Evolutionary conservation across 2,797 vertebrate species (phyloP), one percentile per base, ranked within the genome.

Genomic region (Apogon talboti): DNA sequence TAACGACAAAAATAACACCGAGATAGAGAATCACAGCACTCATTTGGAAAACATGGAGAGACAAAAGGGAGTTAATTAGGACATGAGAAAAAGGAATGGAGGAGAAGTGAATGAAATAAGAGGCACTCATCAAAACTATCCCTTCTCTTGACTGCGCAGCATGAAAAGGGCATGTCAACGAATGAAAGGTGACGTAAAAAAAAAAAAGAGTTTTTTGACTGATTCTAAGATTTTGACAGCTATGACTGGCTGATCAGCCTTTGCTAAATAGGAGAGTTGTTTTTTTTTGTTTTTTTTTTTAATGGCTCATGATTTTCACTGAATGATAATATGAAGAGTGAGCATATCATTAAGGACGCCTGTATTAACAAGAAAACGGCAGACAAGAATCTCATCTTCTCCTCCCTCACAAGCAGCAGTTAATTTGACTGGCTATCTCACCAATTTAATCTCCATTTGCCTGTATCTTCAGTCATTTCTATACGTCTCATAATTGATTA

Each of bases 31-130:
- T 85, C 85, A 73, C 78, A 72, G 71, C 68, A 24, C 69, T 86
- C 79, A 81, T 87, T 90, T 84, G 69, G 79, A 90, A 89, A 89
- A 88, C 89, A 89, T 66, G 49, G 75, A 40, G 49, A 89, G 76
- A 91, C 83, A 88, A 91, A 87, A 79, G 87, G 74, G 76, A 89
- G 73, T 86, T 90, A 90, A 91, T 90, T 89, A 87, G 89, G 78
- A 88, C 83, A 84, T 71, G 80, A 66, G 70, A 0, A n/a, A 77
- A 66, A 57, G 41, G 67, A 79, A 70, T 37, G 18, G 46, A 69
- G 56, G 54, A 82, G 67, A 79, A 66, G 56, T 57, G 59, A 83
- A 59, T 69, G 59, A 84, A 90, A 86, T 77, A 85, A 84, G 83
- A 84, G 66, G 67, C 79, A 61, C 58, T 79, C 74, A 83, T 85